phyloP scores from a whole-genome alignment of 2,113 vertebrate genomes.

The Boleophthalmus pectinirostris region DNA sequence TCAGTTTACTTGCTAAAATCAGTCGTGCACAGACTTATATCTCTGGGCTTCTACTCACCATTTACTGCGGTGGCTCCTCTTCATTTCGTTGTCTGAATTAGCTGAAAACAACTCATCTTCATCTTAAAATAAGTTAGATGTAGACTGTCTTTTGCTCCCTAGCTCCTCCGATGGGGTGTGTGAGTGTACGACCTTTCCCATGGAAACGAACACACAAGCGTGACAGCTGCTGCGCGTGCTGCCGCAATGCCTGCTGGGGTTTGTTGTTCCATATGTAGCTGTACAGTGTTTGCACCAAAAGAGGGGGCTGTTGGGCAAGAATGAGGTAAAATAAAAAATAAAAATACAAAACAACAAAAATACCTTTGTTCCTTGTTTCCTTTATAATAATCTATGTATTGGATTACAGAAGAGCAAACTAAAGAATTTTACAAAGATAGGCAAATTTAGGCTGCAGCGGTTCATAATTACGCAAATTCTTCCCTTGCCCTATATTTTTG shows the following conservation, averaged over 20 bases:
- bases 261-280: conserved; percentile 40
- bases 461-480: neutral
- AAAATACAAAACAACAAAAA: neutral
- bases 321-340: neutral
- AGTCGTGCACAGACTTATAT: neutral
- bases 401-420: neutral
- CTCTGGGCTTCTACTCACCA: conserved; percentile 56
- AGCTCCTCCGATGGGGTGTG: conserved; percentile 21
- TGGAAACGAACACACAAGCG: conserved; percentile 70
- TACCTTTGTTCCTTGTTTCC: neutral
- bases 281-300: neutral
- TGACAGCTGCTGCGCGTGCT: conserved; percentile 5
- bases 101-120: conserved; percentile 36
- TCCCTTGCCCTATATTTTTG: neutral
- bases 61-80: conserved; percentile 4
- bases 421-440: no score
- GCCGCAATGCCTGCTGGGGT: conserved; percentile 56
- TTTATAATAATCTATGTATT: neutral
- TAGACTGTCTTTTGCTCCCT: neutral
- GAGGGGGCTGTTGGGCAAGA: conserved; percentile 22
- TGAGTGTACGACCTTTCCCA: conserved; percentile 46
- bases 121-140: conserved; percentile 15
- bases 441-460: no score
- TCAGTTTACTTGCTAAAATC: neutral
- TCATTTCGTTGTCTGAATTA: conserved; percentile 25